Base-by-base conservation (phyloP, 2,888 invertebrate species). In the Diplolepis rosae region DNA sequence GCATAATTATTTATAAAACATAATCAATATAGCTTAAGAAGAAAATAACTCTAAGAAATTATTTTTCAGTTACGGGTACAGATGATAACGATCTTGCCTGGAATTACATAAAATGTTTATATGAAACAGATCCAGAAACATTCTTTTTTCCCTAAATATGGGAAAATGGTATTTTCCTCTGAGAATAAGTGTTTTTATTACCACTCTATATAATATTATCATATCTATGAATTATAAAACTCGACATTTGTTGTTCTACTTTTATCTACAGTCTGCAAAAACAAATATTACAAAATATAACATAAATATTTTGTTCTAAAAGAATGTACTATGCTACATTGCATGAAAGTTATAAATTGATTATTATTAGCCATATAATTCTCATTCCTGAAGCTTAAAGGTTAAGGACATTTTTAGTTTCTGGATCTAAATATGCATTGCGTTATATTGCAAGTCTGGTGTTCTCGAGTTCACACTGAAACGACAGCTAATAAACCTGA, bases 401-500 rank as follows among this genome's bases (percentile, higher is more conserved):
- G 13, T 39, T 42, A 42, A 18, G 2, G 9, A 22, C 4, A 18
- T 4, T 45, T 18, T 18, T 1, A 18, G 18, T 45, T 45, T 32
- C 15, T 39, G 11, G 18, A 56, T 52, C n/a, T 52, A 22, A 35
- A 11, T 56, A 22, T 32, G 13, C 7, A 24, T 35, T 13, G 4
- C 11, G 18, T 32, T 56, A 13, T 35, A 61, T 24, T 39, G 15
- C 24, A 32, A 54, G 66, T 39, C 15, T 22, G 27, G 68, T 67
- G 66, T 70, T 65, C 32, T 71, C 35, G 68, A 71, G 73, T 77
- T 74, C 54, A 69, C 72, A 66, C 71, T 68, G 77, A 83, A 83
- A 83, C 79, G 81, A 76, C 78, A 79, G 79, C 83, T 86, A 86
- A 86, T 86, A 85, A 85, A 86, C 82, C 78, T 71, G 74, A 78